Percentiles rank a stretch among this genome's conserved stretches.
Evolutionary conservation across 2,113 vertebrate genomes (phyloP).

Genomic region (Sebastes fasciatus): DNA sequence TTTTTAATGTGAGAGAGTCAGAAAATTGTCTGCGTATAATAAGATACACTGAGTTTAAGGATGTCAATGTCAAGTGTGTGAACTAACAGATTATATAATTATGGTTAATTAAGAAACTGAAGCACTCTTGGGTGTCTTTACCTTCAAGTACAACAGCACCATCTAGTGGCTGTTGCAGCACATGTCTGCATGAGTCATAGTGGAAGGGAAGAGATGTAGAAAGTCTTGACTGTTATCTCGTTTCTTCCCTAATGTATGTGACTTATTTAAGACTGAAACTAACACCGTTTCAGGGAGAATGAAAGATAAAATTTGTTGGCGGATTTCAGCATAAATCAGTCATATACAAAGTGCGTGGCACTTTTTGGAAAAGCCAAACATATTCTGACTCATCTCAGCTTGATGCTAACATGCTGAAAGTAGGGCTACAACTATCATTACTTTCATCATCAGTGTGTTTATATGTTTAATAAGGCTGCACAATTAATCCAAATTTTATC

Average conservation of each 20-base stretch:
- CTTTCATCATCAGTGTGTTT: not conserved
- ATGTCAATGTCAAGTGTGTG: not conserved
- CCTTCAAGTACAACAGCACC: slow-evolving; percentile 64
- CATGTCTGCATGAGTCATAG: rapidly evolving
- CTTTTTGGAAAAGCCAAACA: not conserved
- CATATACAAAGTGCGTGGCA: not conserved
- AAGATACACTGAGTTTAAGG: not conserved
- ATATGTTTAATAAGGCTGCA: no score
- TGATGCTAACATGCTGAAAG: not conserved
- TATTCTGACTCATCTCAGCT: not conserved
- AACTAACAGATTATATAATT: slow-evolving; percentile 20
- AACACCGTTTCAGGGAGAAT: not conserved
- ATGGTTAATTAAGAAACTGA: slow-evolving; percentile 19
- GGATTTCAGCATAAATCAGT: not conserved
- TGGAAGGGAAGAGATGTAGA: not conserved
- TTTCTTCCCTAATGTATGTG: not conserved
- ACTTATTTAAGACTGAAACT: not conserved
- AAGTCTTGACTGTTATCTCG: not conserved
- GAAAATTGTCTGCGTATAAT: not conserved
- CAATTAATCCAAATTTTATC: no score
- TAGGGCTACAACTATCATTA: no score
- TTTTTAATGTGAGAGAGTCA: no score
- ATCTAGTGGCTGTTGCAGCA: slow-evolving; percentile 59
- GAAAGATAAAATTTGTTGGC: not conserved
- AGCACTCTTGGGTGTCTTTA: rapidly evolving